Evolutionary conservation across 2,113 vertebrate species (phyloP).

Genomic region (Cromileptes altivelis): DNA sequence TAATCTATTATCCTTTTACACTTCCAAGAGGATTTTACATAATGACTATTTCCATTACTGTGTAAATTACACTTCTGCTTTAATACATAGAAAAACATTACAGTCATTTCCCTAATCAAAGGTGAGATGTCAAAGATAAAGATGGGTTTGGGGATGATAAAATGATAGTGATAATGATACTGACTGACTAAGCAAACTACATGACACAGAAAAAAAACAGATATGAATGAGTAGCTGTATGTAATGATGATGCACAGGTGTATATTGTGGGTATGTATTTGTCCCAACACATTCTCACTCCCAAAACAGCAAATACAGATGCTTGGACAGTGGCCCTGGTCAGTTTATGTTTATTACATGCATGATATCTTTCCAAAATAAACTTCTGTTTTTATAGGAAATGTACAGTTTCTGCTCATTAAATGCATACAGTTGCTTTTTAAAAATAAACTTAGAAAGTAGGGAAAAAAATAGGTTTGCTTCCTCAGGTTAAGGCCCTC

Average conservation of each 20-base stretch:
- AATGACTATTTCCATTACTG: conserved; percentile 9
- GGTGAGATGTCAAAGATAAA: conserved; percentile 1
- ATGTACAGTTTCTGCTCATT: too few relatives aligned
- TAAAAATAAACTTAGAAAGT: too few relatives aligned
- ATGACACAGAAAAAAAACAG: background rate
- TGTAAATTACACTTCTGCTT: conserved; percentile 37
- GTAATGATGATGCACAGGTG: background rate
- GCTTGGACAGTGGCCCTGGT: too few relatives aligned
- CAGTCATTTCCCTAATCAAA: conserved; percentile 16
- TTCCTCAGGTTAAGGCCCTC: too few relatives aligned
- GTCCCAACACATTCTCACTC: too few relatives aligned
- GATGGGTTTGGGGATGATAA: background rate
- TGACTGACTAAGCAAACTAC: conserved; percentile 14
- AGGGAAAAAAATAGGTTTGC: too few relatives aligned
- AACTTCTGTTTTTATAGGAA: too few relatives aligned
- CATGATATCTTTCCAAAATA: too few relatives aligned
- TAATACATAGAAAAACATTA: conserved; percentile 24
- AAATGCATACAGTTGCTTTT: too few relatives aligned
- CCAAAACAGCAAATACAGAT: too few relatives aligned
- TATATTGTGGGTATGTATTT: conserved; percentile 2
- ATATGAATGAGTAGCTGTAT: background rate
- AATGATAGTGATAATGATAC: background rate
- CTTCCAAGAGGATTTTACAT: conserved; percentile 10
- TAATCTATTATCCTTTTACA: conserved; percentile 1
- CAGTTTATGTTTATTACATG: too few relatives aligned